phyloP scores from a whole-genome alignment of 2,888 invertebrate genomes.

The Aplocera efformata region DNA sequence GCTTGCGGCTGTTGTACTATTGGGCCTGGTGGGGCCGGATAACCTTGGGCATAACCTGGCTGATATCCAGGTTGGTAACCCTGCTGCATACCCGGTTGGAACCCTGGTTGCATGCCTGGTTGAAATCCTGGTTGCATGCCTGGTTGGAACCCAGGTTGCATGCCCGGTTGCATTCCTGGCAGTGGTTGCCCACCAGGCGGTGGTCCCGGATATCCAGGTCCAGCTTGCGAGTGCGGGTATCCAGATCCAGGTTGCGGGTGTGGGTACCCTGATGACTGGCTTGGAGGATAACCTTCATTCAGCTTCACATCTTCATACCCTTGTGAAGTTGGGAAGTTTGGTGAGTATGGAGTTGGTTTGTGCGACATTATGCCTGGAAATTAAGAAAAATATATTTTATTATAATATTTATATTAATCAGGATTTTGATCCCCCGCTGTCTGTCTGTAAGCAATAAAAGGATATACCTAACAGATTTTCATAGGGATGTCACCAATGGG shows the following conservation, averaged over 20 bases:
- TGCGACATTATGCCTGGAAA: constrained; percentile 61
- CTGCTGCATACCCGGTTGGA: constrained; percentile 56
- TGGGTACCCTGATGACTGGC: constrained; percentile 27
- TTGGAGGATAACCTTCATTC: constrained; percentile 52
- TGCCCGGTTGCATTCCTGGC: constrained; percentile 52
- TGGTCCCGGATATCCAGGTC: constrained; percentile 30
- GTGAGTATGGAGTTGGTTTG: constrained; percentile 63
- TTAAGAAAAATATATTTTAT: neutral
- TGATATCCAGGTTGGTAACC: constrained; percentile 51
- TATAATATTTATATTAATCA: too few relatives aligned
- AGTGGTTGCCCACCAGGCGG: constrained; percentile 34
- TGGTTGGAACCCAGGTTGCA: constrained; percentile 63
- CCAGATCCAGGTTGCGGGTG: constrained; percentile 30
- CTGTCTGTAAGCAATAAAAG: too few relatives aligned
- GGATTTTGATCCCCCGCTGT: too few relatives aligned
- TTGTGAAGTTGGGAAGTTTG: constrained; percentile 67
- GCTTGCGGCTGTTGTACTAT: constrained; percentile 52
- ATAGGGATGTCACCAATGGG: too few relatives aligned
- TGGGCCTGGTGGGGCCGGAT: constrained; percentile 48
- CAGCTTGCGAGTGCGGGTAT: constrained; percentile 53
- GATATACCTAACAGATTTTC: too few relatives aligned
- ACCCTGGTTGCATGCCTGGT: constrained; percentile 60
- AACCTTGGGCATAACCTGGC: constrained; percentile 50
- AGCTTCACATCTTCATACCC: constrained; percentile 60
- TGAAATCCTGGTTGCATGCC: constrained; percentile 68